Evolutionary conservation across 1,140 invertebrate species (phyloP), one percentile per base, ranked within the genome.

Genomic region (Chlorops oryzae): DNA sequence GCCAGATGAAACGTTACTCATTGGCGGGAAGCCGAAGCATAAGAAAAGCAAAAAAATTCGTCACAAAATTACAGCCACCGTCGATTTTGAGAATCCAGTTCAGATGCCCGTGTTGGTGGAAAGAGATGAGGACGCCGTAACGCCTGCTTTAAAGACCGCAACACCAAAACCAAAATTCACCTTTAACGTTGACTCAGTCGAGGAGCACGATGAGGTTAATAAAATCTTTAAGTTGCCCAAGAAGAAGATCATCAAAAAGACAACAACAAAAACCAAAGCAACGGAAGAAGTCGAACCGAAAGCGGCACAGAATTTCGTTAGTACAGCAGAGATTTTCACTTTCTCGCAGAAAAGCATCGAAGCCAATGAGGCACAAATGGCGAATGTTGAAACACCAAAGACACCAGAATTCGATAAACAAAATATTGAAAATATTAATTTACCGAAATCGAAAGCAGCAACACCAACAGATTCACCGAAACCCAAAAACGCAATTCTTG

Each of bases 141-240:
- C 47, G 9, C 18, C 47, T 15, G 7, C 25, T 3, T 32, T 20
- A 7, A 25, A 32, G n/a, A 25, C 6, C 23, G 7, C 18, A 20
- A 17, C 27, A 52, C 54, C 52, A 12, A 62, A 59, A 48, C 68
- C 63, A 0, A 71, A 59, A 46, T 67, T 69, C 27, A 65, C 63
- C 5, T 58, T 55, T 1, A 66, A 61, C 32, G 62, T 71, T 27
- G 68, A 70, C 40, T 52, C 57, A 1, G 57, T 72, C 23, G 65
- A 72, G 49, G 66, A 70, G 49, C 62, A 66, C 42, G 61, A 66
- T 39, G 58, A 67, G 47, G 61, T 71, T 47, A 50, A 67, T 40
- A 66, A 62, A 42, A 52, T 71, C 0, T 61, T 72, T 20, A 69
- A 71, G 47, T 9, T 72, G 34, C 69, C 69, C 41, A 72, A 71